Percentiles rank a stretch among this genome's conserved stretches.
Conservation (phyloP, 2,888 invertebrate species). For the Epinotia ramella region DNA sequence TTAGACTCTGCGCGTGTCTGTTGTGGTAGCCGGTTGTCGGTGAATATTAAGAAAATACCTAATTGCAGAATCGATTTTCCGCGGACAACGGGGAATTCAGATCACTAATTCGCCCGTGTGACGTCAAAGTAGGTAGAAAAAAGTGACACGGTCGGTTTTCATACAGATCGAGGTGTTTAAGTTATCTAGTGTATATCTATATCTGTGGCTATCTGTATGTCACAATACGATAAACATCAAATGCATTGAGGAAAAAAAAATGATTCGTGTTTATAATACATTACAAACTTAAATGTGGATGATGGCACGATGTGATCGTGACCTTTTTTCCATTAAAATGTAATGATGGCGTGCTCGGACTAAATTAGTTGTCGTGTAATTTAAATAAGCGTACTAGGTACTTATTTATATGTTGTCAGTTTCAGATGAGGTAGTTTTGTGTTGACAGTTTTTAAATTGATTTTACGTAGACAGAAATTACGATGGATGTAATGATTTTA, state of each 20-base stretch:
- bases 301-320: constrained; percentile 8
- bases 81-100: too few species aligned
- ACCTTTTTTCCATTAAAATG: constrained; percentile 11
- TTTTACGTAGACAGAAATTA: too few species aligned
- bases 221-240: background rate
- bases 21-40: too few species aligned
- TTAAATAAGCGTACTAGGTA: background rate
- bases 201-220: too few species aligned
- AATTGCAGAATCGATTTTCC: too few species aligned
- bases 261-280: constrained; percentile 18
- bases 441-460: background rate
- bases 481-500: background rate
- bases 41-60: too few species aligned
- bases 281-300: constrained; percentile 4
- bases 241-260: background rate
- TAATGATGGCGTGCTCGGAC: constrained; percentile 6
- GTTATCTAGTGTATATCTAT: too few species aligned
- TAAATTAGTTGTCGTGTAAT: background rate
- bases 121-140: too few species aligned
- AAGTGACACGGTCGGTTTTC: too few species aligned
- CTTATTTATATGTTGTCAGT: background rate
- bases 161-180: too few species aligned
- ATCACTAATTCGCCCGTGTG: too few species aligned
- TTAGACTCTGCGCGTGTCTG: too few species aligned
- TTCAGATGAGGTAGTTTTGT: background rate